These are phyloP conservation scores for Xenopus laevis DNA, from an alignment of 2,113 vertebrate species.

Conservation along the genomic window DNA sequence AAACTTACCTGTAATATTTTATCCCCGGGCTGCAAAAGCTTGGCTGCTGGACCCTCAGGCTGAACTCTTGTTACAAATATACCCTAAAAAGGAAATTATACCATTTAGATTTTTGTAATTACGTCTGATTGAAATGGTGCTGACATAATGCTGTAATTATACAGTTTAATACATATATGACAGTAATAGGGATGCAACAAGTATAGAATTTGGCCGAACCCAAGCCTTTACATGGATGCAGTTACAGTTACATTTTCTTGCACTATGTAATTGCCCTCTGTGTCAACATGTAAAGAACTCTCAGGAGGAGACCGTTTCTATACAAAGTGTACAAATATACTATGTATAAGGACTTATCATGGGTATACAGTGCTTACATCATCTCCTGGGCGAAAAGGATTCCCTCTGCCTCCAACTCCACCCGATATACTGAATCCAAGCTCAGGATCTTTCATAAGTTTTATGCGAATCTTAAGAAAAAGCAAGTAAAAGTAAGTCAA, in stretches of 20 bases:
- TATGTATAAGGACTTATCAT: slow-evolving; percentile 62
- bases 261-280: too few relatives aligned
- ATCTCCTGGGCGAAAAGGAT: slow-evolving; percentile 92
- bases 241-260: too few relatives aligned
- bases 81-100: slow-evolving; percentile 67
- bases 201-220: too few relatives aligned
- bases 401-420: slow-evolving; percentile 91
- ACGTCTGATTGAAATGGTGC: too few relatives aligned
- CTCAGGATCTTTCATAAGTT: slow-evolving; percentile 94
- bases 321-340: slow-evolving; percentile 79
- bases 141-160: too few relatives aligned
- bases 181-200: too few relatives aligned
- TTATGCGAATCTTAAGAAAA: slow-evolving; percentile 78
- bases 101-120: too few relatives aligned
- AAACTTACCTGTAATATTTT: slow-evolving; percentile 84
- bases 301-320: too few relatives aligned
- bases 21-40: slow-evolving; percentile 91
- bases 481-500: too few relatives aligned
- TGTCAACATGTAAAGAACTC: too few relatives aligned
- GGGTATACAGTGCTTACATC: slow-evolving; percentile 71
- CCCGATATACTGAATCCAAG: slow-evolving; percentile 98
- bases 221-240: too few relatives aligned
- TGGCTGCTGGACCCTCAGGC: slow-evolving; percentile 89
- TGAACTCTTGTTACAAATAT: slow-evolving; percentile 98
- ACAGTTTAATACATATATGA: too few relatives aligned